Conservation (phyloP, 1,140 invertebrate species). For the Drosophila nigromelanica region DNA sequence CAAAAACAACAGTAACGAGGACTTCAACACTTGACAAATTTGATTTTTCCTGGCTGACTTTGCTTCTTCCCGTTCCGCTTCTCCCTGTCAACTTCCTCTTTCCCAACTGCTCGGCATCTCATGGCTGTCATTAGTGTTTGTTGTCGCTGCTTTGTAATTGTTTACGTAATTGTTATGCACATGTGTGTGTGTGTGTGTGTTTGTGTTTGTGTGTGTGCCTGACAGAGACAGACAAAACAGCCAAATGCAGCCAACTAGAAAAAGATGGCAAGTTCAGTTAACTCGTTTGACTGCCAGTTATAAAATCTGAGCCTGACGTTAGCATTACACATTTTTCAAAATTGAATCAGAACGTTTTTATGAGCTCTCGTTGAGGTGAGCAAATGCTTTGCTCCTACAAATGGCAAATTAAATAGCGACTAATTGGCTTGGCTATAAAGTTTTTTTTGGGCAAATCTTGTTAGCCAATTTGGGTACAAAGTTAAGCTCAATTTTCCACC, state of each 20-base stretch:
- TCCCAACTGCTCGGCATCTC: constrained; percentile 14
- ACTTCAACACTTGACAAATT: constrained; percentile 70
- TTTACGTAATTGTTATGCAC: constrained; percentile 56
- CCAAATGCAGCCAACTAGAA: background rate
- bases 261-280: constrained; percentile 8
- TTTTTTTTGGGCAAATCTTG: constrained; percentile 15
- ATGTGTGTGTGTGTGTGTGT: constrained; percentile 20
- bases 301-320: constrained; percentile 30
- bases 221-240: background rate
- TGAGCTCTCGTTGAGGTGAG: background rate
- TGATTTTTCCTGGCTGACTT: constrained; percentile 68
- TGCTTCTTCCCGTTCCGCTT: constrained; percentile 11
- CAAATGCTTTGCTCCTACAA: constrained; percentile 7
- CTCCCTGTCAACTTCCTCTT: background rate
- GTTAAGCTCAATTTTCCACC: background rate
- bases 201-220: background rate
- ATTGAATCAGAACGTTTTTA: constrained; percentile 54
- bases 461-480: constrained; percentile 9
- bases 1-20: constrained; percentile 11
- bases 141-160: constrained; percentile 60
- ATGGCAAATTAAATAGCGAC: constrained; percentile 7
- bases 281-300: constrained; percentile 53
- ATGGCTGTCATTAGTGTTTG: constrained; percentile 49
- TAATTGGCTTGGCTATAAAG: constrained; percentile 25
- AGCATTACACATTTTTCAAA: constrained; percentile 27